Base-by-base conservation (phyloP, 2,888 invertebrate genomes). In the Archaeoteleia sp. region DNA sequence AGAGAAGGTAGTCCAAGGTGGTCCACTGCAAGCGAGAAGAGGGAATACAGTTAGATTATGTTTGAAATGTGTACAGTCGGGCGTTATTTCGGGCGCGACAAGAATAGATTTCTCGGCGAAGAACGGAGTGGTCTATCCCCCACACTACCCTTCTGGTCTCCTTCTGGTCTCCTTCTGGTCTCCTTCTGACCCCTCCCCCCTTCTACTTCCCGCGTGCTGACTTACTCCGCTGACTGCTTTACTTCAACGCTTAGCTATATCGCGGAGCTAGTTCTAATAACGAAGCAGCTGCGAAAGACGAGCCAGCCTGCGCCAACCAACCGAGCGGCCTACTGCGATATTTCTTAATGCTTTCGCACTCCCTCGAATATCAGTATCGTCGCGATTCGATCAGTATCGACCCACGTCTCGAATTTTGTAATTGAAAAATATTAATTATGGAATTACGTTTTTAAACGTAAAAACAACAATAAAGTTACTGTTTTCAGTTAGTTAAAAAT, bases 1-100 rank as follows among this genome's bases (percentile, higher is more conserved):
- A 43, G 54, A 66, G 9, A 9, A 66, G 60, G 66, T 66, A 54
- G 67, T 66, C 66, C 54, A 43, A 23, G 30, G 48, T 20, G 20
- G 20, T 20, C 20, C 20, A 5, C 20, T 5, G 45, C 46, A 13
- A 54, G 46, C 53, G 48, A 48, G 54, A 30, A 32, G 60, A 23
- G 66, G 39, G 30, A 51, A 49, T 66, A 66, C 66, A 54, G 60
- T 60, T 60, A 67, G 67, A 61, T 60, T 55, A 57, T 60, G 58
- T 60, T 66, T 54, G 66, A 60, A 60, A 66, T 65, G 65, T 71
- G 71, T 71, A 66, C 58, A 75, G 78, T 76, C 74, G 74, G 76
- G 75, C 69, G 78, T 76, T 80, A 80, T 80, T 80, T 80, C 72
- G 75, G 78, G 67, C 69, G 69, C 68, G 72, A 66, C 60, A 37